A percentile compares a stretch with the other conserved stretches of the same genome.
These are phyloP conservation scores for Leucania comma DNA, from an alignment of 2,888 invertebrate genomes.

Conservation along the genomic window DNA sequence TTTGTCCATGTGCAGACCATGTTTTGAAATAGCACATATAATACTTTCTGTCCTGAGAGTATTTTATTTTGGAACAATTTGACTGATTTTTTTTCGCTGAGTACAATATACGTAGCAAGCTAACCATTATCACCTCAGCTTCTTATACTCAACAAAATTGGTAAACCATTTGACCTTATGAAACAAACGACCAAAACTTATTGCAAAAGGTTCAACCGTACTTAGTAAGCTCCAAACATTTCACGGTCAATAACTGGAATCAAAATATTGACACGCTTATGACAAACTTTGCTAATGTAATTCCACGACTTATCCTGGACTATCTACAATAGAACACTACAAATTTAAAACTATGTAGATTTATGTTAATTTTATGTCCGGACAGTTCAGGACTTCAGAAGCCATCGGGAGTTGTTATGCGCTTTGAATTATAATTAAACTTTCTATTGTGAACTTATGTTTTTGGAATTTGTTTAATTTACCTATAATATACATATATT, in stretches of 20 bases:
- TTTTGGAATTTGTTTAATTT: background rate
- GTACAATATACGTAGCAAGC: background rate
- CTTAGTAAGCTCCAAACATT: slow-evolving; percentile 16
- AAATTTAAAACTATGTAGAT: slow-evolving; percentile 55
- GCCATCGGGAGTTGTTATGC: slow-evolving; percentile 27
- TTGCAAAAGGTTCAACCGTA: slow-evolving; percentile 35
- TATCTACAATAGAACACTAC: slow-evolving; percentile 46
- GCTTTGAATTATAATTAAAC: slow-evolving; percentile 31
- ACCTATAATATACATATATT: too few species aligned
- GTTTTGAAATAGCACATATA: too few species aligned
- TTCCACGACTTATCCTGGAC: slow-evolving; percentile 36
- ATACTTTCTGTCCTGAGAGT: too few species aligned
- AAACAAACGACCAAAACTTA: slow-evolving; percentile 21
- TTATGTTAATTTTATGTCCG: slow-evolving; percentile 51
- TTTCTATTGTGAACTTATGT: slow-evolving; percentile 3
- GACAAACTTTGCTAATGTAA: slow-evolving; percentile 46
- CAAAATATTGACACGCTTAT: slow-evolving; percentile 48
- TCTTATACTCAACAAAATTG: slow-evolving; percentile 27
- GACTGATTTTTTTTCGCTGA: too few species aligned
- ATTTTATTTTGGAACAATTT: too few species aligned
- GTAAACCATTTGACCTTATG: slow-evolving; percentile 4
- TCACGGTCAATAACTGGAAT: slow-evolving; percentile 37
- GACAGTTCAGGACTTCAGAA: slow-evolving; percentile 25
- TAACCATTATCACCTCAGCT: background rate
- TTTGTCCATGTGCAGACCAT: too few species aligned